Percentiles rank a stretch among this genome's conserved stretches.
phyloP scores from a whole-genome alignment of 2,113 vertebrate species.

The Laticauda laticaudata region DNA sequence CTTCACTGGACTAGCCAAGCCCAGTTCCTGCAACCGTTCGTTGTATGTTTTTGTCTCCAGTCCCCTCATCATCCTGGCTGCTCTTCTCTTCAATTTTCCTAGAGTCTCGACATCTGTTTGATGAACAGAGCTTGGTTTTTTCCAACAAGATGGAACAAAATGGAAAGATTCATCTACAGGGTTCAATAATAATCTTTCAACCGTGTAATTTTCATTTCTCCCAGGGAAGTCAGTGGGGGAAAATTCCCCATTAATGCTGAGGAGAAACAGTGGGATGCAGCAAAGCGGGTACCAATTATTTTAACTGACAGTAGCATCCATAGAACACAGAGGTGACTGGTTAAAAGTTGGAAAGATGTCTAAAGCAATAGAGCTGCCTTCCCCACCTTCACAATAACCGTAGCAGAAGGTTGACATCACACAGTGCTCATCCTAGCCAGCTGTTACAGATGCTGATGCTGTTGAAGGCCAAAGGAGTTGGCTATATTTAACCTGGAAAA shows the following conservation, averaged over 20 bases:
- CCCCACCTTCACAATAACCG: not conserved
- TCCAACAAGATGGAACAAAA: not conserved
- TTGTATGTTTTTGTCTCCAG: no score
- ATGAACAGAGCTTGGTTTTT: no score
- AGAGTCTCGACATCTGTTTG: no score
- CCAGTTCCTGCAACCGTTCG: no score
- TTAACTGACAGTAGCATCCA: not conserved
- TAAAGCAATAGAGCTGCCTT: not conserved
- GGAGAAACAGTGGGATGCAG: not conserved
- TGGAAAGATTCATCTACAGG: not conserved
- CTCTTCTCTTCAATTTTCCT: no score
- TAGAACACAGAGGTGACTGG: not conserved
- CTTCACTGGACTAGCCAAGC: no score
- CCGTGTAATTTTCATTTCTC: not conserved
- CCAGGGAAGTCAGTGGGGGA: not conserved
- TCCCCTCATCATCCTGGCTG: no score
- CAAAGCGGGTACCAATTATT: not conserved
- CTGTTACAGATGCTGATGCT: not conserved
- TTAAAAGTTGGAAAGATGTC: not conserved
- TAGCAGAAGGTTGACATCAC: not conserved
- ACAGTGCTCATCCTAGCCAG: not conserved
- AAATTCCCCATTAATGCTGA: not conserved
- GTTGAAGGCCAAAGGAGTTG: not conserved
- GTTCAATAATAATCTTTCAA: not conserved
- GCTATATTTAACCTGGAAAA: not conserved